Conservation (phyloP, 2,888 invertebrate genomes). For the Ormyrus nitidulus region DNA sequence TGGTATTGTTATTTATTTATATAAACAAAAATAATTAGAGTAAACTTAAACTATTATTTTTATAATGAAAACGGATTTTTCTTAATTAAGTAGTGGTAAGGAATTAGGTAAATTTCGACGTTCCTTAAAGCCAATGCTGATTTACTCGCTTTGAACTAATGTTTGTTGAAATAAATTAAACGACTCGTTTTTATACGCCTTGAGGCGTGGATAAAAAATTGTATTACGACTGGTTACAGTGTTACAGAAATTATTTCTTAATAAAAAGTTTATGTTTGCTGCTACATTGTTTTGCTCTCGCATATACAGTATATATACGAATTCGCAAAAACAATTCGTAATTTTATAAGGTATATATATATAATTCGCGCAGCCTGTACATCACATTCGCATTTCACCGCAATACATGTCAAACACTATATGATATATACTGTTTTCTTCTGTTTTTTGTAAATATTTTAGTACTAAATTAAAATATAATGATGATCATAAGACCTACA, state of each 20-base stretch:
- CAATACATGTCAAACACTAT: conserved; percentile 48
- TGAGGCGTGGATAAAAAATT: conserved; percentile 49
- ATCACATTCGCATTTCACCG: conserved; percentile 40
- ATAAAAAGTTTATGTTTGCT: conserved; percentile 54
- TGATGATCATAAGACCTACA: conserved; percentile 57
- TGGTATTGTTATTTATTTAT: too few relatives aligned
- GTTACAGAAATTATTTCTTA: conserved; percentile 49
- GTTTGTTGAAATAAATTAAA: conserved; percentile 37
- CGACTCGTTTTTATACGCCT: conserved; percentile 47
- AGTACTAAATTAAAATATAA: conserved; percentile 38
- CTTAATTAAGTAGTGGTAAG: background rate
- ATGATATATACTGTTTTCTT: conserved; percentile 18
- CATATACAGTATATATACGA: conserved; percentile 29
- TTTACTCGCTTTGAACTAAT: conserved; percentile 46
- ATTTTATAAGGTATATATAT: conserved; percentile 36
- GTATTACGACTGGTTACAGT: conserved; percentile 54
- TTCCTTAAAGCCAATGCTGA: conserved; percentile 31
- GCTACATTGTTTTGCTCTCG: conserved; percentile 50
- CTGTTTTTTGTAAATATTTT: background rate
- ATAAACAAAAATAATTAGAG: background rate
- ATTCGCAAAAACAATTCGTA: conserved; percentile 35
- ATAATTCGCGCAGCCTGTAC: conserved; percentile 42
- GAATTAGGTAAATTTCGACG: conserved; percentile 24
- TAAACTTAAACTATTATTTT: background rate
- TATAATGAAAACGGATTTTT: background rate